phyloP scores from a whole-genome alignment of 2,888 invertebrate species.

The Drepana falcataria region DNA sequence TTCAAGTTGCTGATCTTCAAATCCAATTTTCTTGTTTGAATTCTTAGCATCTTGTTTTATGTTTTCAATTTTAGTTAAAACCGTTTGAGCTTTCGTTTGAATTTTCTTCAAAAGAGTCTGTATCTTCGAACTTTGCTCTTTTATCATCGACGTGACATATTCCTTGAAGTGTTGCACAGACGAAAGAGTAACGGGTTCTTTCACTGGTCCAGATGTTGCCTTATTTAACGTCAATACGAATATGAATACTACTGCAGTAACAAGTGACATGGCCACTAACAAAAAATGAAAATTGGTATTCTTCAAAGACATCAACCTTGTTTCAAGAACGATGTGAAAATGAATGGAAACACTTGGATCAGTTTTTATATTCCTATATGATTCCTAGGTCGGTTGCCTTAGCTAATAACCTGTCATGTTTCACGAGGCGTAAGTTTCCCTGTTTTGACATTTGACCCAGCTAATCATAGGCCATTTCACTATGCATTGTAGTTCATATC shows the following conservation, averaged over 20 bases:
- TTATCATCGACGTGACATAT: constrained; percentile 52
- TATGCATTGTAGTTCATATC: constrained; percentile 22
- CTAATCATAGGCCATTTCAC: constrained; percentile 53
- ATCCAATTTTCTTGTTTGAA: constrained; percentile 12
- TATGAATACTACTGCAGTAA: constrained; percentile 46
- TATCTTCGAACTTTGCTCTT: constrained; percentile 63
- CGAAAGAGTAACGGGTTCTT: constrained; percentile 26
- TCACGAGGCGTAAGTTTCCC: constrained; percentile 24
- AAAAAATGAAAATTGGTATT: constrained; percentile 27
- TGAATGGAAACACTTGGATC: constrained; percentile 20
- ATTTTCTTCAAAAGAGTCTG: constrained; percentile 56
- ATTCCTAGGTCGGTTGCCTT: constrained; percentile 47
- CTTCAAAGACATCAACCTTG: constrained; percentile 53
- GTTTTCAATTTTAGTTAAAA: constrained; percentile 52
- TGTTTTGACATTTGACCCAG: constrained; percentile 72
- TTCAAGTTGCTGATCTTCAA: constrained; percentile 49
- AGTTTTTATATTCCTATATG: constrained; percentile 39
- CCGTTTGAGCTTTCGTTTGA: constrained; percentile 57
- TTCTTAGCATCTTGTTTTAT: constrained; percentile 37
- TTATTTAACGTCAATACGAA: constrained; percentile 43
- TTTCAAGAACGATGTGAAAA: constrained; percentile 22
- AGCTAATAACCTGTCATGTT: constrained; percentile 48
- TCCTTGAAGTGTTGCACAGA: constrained; percentile 53
- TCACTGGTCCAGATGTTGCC: constrained; percentile 40
- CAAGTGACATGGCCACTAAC: constrained; percentile 52